A percentile compares a stretch with the other conserved stretches of the same genome.
phyloP scores from a whole-genome alignment of 2,797 vertebrate species.

The Coreius guichenoti region DNA sequence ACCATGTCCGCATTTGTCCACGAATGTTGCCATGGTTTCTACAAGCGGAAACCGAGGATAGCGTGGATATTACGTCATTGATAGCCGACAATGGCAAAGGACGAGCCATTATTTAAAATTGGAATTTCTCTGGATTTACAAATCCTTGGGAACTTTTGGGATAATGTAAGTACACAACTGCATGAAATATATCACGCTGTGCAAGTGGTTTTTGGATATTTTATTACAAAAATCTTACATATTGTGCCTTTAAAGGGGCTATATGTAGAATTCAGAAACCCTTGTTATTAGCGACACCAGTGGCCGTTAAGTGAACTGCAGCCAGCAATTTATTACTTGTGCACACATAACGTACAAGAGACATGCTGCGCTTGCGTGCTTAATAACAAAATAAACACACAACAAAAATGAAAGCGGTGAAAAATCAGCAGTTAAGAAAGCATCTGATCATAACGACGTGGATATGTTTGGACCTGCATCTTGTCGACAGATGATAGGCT shows the following conservation, averaged over 20 bases:
- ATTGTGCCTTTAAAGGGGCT: neutral
- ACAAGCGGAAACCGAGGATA: too few relatives aligned
- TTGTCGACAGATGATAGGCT: neutral
- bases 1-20: too few relatives aligned
- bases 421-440: neutral
- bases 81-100: too few relatives aligned
- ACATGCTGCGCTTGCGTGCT: neutral
- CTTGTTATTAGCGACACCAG: neutral
- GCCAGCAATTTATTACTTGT: neutral
- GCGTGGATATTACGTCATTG: too few relatives aligned
- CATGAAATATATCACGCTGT: too few relatives aligned
- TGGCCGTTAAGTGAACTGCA: neutral
- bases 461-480: neutral
- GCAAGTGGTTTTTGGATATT: too few relatives aligned
- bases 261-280: neutral
- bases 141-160: too few relatives aligned
- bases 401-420: neutral
- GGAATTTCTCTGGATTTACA: too few relatives aligned
- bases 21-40: too few relatives aligned
- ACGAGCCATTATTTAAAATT: too few relatives aligned
- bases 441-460: neutral
- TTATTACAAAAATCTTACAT: too few relatives aligned
- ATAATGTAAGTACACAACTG: too few relatives aligned
- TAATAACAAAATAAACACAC: neutral
- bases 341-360: neutral